Percentiles rank a stretch among this genome's conserved stretches.
Evolutionary conservation across 2,888 invertebrate genomes (phyloP).

Genomic region (Rhingia campestris): DNA sequence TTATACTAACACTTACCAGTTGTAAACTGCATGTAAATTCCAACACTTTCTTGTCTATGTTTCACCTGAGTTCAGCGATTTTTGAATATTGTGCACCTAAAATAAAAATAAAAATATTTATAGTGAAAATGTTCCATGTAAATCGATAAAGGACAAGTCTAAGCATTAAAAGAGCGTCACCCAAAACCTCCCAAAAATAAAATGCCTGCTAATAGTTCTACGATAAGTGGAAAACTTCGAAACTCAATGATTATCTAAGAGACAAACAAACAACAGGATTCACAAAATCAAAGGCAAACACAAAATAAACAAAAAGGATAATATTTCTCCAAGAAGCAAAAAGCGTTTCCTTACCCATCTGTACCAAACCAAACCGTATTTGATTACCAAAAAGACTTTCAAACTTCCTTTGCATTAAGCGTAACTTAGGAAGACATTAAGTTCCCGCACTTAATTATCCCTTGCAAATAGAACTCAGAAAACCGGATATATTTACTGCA

Average conservation of each 20-base stretch:
- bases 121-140: too few species aligned
- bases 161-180: background rate
- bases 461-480: slow-evolving; percentile 16
- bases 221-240: slow-evolving; percentile 29
- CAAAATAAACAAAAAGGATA: slow-evolving; percentile 2
- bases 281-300: slow-evolving; percentile 41
- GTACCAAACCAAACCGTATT: slow-evolving; percentile 36
- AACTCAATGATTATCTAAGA: slow-evolving; percentile 1
- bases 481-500: slow-evolving; percentile 14
- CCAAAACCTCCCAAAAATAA: background rate
- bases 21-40: too few species aligned
- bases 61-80: too few species aligned
- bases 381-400: slow-evolving; percentile 46
- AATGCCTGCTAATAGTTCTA: slow-evolving; percentile 19
- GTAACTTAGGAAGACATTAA: slow-evolving; percentile 51
- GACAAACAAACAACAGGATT: slow-evolving; percentile 16
- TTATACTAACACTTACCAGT: too few species aligned
- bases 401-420: slow-evolving; percentile 22
- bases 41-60: too few species aligned
- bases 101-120: too few species aligned
- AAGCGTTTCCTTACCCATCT: slow-evolving; percentile 23
- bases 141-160: background rate
- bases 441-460: slow-evolving; percentile 42
- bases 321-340: slow-evolving; percentile 24
- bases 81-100: too few species aligned